Percentiles rank a stretch among this genome's conserved stretches.
phyloP scores from a whole-genome alignment of 2,888 invertebrate species.

The Drosophila mimetica region DNA sequence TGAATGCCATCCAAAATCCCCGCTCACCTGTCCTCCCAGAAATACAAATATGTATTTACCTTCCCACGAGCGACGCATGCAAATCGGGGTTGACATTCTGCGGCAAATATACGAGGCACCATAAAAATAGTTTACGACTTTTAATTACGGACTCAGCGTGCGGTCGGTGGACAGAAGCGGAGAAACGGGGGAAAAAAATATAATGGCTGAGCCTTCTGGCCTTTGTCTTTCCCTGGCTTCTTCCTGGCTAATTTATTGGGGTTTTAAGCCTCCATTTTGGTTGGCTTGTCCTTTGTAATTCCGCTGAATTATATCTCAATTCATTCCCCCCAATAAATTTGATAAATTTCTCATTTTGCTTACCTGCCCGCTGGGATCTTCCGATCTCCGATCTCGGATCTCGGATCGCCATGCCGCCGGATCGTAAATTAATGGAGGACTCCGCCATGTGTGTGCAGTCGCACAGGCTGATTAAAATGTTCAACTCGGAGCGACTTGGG shows the following conservation, averaged over 20 bases:
- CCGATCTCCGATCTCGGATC: conserved; percentile 48
- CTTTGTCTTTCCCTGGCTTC: conserved; percentile 40
- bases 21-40: conserved; percentile 43
- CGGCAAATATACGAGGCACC: conserved; percentile 72
- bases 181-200: conserved; percentile 3
- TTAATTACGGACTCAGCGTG: conserved; percentile 74
- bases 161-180: conserved; percentile 46
- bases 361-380: conserved; percentile 65
- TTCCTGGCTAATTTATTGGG: conserved; percentile 60
- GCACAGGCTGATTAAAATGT: conserved; percentile 70
- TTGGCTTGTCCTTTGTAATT: conserved; percentile 59
- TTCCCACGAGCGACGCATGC: conserved; percentile 63
- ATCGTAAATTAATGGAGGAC: conserved; percentile 64
- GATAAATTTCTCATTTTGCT: conserved; percentile 74
- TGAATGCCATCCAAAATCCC: conserved; percentile 21
- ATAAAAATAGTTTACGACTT: conserved; percentile 76
- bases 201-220: conserved; percentile 48
- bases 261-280: conserved; percentile 72
- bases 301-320: conserved; percentile 81
- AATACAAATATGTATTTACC: conserved; percentile 6
- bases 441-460: conserved; percentile 18
- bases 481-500: conserved; percentile 46
- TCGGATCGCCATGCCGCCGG: conserved; percentile 37
- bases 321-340: conserved; percentile 70
- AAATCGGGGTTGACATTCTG: conserved; percentile 76